Percentiles rank a stretch among this genome's conserved stretches.
phyloP scores from a whole-genome alignment of 2,888 invertebrate species.

The Cheilosia urbana region DNA sequence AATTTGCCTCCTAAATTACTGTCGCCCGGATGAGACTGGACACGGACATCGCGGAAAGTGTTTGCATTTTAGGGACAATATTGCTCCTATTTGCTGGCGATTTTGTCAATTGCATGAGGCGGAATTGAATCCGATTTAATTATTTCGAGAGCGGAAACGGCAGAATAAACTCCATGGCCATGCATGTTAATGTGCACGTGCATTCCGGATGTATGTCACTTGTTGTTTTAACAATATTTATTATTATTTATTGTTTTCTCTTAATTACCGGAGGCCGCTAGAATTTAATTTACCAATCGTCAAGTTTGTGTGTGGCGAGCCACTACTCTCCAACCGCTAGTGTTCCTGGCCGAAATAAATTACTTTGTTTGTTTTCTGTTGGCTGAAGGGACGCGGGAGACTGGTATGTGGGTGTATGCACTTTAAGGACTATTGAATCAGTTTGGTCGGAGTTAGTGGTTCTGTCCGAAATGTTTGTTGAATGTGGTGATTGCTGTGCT shows the following conservation, averaged over 20 bases:
- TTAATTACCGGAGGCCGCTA: constrained; percentile 34
- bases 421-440: constrained; percentile 44
- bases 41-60: constrained; percentile 28
- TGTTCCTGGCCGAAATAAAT: constrained; percentile 25
- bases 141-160: constrained; percentile 46
- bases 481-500: constrained; percentile 55
- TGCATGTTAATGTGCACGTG: constrained; percentile 1
- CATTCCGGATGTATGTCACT: constrained; percentile 19
- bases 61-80: constrained; percentile 51
- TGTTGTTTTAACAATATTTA: constrained; percentile 48
- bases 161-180: constrained; percentile 29
- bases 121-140: constrained; percentile 68
- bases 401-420: constrained; percentile 12
- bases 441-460: constrained; percentile 44
- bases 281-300: constrained; percentile 53
- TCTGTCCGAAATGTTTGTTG: constrained; percentile 50
- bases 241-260: constrained; percentile 47
- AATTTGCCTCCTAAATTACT: constrained; percentile 69
- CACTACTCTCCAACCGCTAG: constrained; percentile 25
- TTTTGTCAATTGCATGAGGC: constrained; percentile 47
- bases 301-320: constrained; percentile 24
- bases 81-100: constrained; percentile 30
- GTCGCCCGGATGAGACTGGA: constrained; percentile 15
- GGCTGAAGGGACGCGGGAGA: neutral
- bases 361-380: constrained; percentile 40